These are phyloP conservation scores for Limnodromus scolopaceus DNA, from an alignment of 2,797 vertebrate species.

Conservation along the genomic window DNA sequence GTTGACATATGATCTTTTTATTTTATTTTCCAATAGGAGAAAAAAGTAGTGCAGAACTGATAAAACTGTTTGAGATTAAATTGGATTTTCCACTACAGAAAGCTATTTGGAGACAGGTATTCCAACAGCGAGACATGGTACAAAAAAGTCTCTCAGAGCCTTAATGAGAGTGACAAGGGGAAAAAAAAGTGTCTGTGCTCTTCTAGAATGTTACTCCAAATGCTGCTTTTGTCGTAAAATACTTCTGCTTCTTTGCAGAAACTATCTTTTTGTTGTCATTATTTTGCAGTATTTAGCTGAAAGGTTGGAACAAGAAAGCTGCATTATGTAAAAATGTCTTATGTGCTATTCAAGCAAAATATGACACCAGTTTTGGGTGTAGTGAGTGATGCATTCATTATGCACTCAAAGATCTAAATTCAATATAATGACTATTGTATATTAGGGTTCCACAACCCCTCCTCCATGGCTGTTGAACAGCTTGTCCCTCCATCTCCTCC, in stretches of 20 bases:
- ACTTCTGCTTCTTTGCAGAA: slow-evolving; percentile 35
- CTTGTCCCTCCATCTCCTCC: neutral
- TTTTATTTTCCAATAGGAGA: slow-evolving; percentile 71
- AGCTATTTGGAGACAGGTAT: slow-evolving; percentile 68
- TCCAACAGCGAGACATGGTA: slow-evolving; percentile 10
- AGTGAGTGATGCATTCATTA: neutral
- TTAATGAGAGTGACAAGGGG: slow-evolving; percentile 70
- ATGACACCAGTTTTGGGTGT: neutral
- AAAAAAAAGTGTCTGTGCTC: neutral
- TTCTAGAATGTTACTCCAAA: slow-evolving; percentile 44
- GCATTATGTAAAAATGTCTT: slow-evolving; percentile 45
- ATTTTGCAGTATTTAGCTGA: slow-evolving; percentile 23
- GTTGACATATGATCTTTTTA: slow-evolving; percentile 72
- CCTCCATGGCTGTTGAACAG: neutral
- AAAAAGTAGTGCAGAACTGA: slow-evolving; percentile 70
- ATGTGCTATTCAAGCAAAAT: neutral
- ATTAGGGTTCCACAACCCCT: neutral
- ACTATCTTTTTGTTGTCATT: slow-evolving; percentile 44
- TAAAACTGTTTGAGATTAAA: slow-evolving; percentile 77
- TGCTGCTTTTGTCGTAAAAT: slow-evolving; percentile 54
- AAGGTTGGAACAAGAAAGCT: slow-evolving; percentile 56
- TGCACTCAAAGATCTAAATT: neutral
- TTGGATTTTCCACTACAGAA: slow-evolving; percentile 77
- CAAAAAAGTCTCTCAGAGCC: slow-evolving; percentile 34
- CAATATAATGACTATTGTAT: neutral